Percentiles rank a stretch among this genome's conserved stretches.
phyloP scores from a whole-genome alignment of 2,797 vertebrate genomes.

The Leptatherina wallacei region DNA sequence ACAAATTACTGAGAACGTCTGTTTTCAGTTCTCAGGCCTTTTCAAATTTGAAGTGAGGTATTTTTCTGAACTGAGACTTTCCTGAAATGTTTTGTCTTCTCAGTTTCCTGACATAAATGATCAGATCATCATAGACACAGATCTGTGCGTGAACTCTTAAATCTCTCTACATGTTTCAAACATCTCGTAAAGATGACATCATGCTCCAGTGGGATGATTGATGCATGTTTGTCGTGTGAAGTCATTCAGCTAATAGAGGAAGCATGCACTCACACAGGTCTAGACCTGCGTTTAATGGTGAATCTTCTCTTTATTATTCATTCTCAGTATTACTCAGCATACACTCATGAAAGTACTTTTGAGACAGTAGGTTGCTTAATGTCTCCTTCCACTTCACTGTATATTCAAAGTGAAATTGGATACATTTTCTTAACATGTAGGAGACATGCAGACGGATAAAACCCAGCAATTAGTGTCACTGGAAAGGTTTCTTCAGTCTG shows the following conservation, averaged over 20 bases:
- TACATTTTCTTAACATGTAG: not conserved
- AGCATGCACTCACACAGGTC: constrained; percentile 12
- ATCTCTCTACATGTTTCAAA: constrained; percentile 17
- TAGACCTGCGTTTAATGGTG: constrained; percentile 20
- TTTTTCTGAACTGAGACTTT: not conserved
- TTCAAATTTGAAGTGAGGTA: not conserved
- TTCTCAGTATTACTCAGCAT: not conserved
- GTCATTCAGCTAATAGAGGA: constrained; percentile 1
- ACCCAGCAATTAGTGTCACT: not conserved
- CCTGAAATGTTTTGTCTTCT: not conserved
- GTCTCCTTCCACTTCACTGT: too few relatives aligned
- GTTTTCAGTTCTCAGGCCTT: not conserved
- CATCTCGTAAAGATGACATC: constrained; percentile 34
- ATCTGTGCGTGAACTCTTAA: not conserved
- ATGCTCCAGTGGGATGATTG: constrained; percentile 32
- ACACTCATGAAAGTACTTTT: not conserved
- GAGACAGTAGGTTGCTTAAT: not conserved
- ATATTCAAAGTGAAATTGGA: too few relatives aligned
- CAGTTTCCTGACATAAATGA: not conserved
- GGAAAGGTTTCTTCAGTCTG: too few relatives aligned
- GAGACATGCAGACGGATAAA: not conserved
- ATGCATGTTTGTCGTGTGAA: constrained; percentile 33
- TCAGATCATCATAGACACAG: not conserved
- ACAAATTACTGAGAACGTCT: not conserved
- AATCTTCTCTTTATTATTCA: not conserved